phyloP scores from a whole-genome alignment of 2,888 invertebrate species.

The Patella ulyssiponensis region DNA sequence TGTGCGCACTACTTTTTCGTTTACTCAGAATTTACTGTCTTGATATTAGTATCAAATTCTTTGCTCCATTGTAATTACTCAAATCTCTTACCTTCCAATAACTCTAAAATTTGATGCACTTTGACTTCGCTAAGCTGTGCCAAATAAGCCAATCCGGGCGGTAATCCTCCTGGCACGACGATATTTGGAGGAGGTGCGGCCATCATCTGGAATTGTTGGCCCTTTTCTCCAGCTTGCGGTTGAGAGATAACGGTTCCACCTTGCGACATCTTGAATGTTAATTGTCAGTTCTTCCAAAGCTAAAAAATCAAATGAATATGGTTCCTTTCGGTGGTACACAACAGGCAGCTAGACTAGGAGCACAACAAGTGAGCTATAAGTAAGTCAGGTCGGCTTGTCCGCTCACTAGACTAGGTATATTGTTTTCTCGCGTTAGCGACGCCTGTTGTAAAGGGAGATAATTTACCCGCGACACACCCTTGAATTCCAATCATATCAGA shows the following conservation, averaged over 20 bases:
- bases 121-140: slow-evolving; percentile 49
- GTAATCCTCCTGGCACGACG: slow-evolving; percentile 48
- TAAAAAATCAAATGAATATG: no score
- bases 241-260: not conserved
- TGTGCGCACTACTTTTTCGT: not conserved
- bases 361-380: no score
- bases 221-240: not conserved
- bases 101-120: slow-evolving; percentile 57
- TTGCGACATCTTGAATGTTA: not conserved
- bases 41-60: not conserved
- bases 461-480: no score
- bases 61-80: not conserved
- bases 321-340: no score
- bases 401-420: no score
- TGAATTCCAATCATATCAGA: no score
- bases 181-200: slow-evolving; percentile 34
- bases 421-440: no score
- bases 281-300: no score
- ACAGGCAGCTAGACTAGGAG: no score
- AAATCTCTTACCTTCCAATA: slow-evolving; percentile 51
- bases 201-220: slow-evolving; percentile 27
- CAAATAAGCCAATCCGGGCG: slow-evolving; percentile 57
- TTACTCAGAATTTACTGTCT: no score
- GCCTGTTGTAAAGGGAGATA: no score
- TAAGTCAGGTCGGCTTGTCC: no score